Conservation (phyloP, 2,888 invertebrate species). For the Lepidocyrtoides sp. region DNA sequence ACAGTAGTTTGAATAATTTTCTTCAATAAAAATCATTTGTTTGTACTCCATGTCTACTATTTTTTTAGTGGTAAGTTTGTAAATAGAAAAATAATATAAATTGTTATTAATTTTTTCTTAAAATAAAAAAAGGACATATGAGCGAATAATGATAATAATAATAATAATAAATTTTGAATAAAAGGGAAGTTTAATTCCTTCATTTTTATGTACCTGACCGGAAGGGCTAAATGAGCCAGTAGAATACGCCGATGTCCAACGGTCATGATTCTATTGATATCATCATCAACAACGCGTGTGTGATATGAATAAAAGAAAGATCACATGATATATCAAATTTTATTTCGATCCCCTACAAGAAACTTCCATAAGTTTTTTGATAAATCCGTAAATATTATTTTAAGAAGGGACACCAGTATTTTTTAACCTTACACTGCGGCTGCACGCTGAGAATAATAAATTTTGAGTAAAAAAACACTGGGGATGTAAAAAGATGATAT, state of each 20-base stretch:
- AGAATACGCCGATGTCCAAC: constrained; percentile 75
- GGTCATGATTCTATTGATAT: constrained; percentile 66
- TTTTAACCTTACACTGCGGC: no score
- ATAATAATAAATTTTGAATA: not conserved
- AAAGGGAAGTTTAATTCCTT: constrained; percentile 23
- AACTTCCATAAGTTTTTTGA: no score
- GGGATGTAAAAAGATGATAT: not conserved
- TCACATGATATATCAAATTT: constrained; percentile 17
- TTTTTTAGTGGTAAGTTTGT: not conserved
- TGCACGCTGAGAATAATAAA: no score
- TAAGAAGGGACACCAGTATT: no score
- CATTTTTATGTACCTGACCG: constrained; percentile 80
- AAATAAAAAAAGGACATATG: not conserved
- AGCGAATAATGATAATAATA: constrained; percentile 1
- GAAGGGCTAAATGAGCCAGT: constrained; percentile 65
- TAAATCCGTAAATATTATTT: no score
- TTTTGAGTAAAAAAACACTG: no score
- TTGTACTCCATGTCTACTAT: no score
- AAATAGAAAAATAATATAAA: not conserved
- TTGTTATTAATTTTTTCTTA: not conserved
- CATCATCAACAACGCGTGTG: constrained; percentile 3
- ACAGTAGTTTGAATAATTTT: no score
- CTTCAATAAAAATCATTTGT: no score
- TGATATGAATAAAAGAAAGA: constrained; percentile 53
- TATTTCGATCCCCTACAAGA: no score